phyloP scores from a whole-genome alignment of 2,797 vertebrate genomes.

The Helostoma temminkii region DNA sequence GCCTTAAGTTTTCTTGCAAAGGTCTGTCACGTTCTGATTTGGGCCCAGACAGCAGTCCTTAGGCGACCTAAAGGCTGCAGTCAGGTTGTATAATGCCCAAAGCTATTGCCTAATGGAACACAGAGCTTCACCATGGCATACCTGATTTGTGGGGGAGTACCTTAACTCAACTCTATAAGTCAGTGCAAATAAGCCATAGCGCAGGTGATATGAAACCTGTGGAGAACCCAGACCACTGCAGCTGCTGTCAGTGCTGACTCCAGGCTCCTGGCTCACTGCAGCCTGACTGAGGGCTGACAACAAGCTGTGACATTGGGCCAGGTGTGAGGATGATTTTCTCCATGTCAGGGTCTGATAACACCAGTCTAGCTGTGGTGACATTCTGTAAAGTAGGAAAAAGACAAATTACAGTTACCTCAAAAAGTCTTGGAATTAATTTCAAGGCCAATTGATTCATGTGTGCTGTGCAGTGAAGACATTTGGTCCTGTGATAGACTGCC shows the following conservation, averaged over 20 bases:
- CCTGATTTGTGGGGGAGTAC: constrained; percentile 26
- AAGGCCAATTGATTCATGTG: too few species aligned
- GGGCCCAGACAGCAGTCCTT: background rate
- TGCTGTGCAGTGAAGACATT: too few species aligned
- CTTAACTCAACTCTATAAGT: constrained; percentile 14
- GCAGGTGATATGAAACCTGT: constrained; percentile 7
- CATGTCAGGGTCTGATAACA: constrained; percentile 30
- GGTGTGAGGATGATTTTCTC: constrained; percentile 21
- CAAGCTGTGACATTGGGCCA: constrained; percentile 46
- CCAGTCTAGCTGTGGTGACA: background rate
- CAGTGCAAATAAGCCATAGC: background rate
- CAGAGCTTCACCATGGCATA: constrained; percentile 6
- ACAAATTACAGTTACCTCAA: background rate
- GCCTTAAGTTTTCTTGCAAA: background rate
- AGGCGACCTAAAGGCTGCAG: constrained; percentile 4
- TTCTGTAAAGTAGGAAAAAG: background rate
- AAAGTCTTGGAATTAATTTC: background rate
- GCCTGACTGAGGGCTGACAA: constrained; percentile 41
- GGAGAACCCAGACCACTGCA: constrained; percentile 19
- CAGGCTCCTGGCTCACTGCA: constrained; percentile 12
- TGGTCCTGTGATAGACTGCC: too few species aligned
- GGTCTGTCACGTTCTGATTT: background rate
- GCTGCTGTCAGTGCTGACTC: constrained; percentile 6
- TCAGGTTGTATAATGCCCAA: background rate
- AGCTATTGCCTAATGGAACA: constrained; percentile 16